Percentiles rank a stretch among this genome's conserved stretches.
Evolutionary conservation across 2,797 vertebrate genomes (phyloP).

Genomic region (Geotrypetes seraphini): DNA sequence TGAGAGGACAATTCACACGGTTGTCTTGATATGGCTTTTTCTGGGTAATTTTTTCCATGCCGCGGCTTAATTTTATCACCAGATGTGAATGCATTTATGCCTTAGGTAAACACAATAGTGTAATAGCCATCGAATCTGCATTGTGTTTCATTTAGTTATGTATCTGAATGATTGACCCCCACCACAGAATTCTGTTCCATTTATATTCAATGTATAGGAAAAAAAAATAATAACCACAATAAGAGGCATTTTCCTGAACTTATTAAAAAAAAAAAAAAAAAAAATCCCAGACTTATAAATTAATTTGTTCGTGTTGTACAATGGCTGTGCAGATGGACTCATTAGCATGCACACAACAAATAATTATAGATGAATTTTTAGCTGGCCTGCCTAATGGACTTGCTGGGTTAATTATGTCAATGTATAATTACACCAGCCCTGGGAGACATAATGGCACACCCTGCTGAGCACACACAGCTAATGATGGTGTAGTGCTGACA

Average conservation of each 20-base stretch:
- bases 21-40: no score
- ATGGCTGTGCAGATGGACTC: slow-evolving; percentile 98
- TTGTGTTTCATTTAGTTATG: slow-evolving; percentile 8
- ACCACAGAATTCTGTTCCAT: not conserved
- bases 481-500: slow-evolving; percentile 85
- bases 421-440: slow-evolving; percentile 98
- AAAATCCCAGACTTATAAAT: slow-evolving; percentile 97
- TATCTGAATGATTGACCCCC: slow-evolving; percentile 39
- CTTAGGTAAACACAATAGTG: no score
- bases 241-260: slow-evolving; percentile 57
- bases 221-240: slow-evolving; percentile 47
- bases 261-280: slow-evolving; percentile 72
- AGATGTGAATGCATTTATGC: no score
- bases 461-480: slow-evolving; percentile 86
- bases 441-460: slow-evolving; percentile 90
- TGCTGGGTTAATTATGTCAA: slow-evolving; percentile 99
- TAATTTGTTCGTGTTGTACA: slow-evolving; percentile 99
- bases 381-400: slow-evolving; percentile 98
- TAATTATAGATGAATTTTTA: slow-evolving; percentile 97
- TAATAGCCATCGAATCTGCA: no score
- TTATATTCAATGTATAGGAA: no score
- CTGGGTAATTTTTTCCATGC: no score
- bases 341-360: slow-evolving; percentile 99
- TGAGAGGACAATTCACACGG: no score
- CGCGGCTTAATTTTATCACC: no score